Evolutionary conservation across 2,797 vertebrate species (phyloP).

Genomic region (Pipistrellus nathusii): DNA sequence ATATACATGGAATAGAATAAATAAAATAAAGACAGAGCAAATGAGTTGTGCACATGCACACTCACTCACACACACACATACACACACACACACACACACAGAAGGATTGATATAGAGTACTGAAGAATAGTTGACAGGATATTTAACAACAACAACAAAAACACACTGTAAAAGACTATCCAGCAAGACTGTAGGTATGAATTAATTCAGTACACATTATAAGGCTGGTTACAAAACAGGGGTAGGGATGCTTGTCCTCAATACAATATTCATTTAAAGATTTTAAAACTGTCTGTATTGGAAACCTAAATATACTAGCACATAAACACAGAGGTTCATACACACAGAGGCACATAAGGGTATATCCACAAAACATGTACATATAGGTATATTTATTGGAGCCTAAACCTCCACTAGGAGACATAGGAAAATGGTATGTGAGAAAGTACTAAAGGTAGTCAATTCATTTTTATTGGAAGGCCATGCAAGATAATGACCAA

Average conservation of each 20-base stretch:
- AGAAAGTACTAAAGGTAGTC: background rate
- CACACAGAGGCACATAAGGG: background rate
- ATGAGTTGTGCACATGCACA: accelerated
- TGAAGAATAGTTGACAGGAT: background rate
- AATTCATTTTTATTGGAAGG: background rate
- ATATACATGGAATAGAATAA: background rate
- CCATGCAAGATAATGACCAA: background rate
- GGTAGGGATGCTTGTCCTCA: accelerated
- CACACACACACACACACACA: background rate
- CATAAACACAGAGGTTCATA: background rate
- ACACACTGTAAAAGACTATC: background rate
- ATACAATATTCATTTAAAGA: background rate
- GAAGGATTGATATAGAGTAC: accelerated
- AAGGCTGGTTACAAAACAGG: accelerated
- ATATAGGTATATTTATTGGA: background rate
- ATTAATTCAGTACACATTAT: accelerated
- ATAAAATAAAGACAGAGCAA: background rate
- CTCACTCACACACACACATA: accelerated
- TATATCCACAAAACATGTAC: background rate
- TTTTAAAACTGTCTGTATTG: background rate
- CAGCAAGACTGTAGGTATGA: background rate
- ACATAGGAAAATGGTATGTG: background rate
- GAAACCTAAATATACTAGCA: background rate
- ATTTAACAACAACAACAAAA: background rate
- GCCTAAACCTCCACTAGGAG: background rate